A percentile compares a stretch with the other conserved stretches of the same genome.
These are phyloP conservation scores for Plotosus lineatus DNA, from an alignment of 2,113 vertebrate genomes.

Conservation along the genomic window DNA sequence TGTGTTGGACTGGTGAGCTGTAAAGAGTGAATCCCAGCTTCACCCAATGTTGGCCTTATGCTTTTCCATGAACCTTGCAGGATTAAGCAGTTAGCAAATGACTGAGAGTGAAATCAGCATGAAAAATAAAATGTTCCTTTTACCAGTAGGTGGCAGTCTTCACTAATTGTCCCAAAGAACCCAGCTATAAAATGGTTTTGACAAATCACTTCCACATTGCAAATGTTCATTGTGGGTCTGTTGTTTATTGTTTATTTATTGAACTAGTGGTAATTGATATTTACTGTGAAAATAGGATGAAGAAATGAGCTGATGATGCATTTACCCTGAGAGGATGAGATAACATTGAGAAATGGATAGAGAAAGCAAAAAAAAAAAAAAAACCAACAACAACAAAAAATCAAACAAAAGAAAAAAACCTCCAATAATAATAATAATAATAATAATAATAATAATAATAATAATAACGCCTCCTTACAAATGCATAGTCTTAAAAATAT, in stretches of 20 bases:
- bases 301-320: slow-evolving; percentile 38
- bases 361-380: slow-evolving; percentile 31
- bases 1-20: no score
- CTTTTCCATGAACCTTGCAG: no score
- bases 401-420: slow-evolving; percentile 37
- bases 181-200: no score
- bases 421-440: no score
- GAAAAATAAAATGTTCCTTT: neutral
- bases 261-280: neutral
- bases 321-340: slow-evolving; percentile 71
- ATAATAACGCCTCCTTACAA: slow-evolving; percentile 19
- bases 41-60: no score
- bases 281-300: neutral
- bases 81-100: no score
- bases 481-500: slow-evolving; percentile 35
- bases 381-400: slow-evolving; percentile 22
- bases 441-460: no score
- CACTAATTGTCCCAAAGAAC: neutral
- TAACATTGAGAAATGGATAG: slow-evolving; percentile 49
- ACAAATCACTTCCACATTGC: neutral
- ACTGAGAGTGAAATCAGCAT: no score
- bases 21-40: no score
- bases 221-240: neutral
- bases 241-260: slow-evolving; percentile 25
- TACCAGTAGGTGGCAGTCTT: slow-evolving; percentile 53